Evolutionary conservation across 2,797 vertebrate species (phyloP).

Genomic region (Myripristis jacobus): DNA sequence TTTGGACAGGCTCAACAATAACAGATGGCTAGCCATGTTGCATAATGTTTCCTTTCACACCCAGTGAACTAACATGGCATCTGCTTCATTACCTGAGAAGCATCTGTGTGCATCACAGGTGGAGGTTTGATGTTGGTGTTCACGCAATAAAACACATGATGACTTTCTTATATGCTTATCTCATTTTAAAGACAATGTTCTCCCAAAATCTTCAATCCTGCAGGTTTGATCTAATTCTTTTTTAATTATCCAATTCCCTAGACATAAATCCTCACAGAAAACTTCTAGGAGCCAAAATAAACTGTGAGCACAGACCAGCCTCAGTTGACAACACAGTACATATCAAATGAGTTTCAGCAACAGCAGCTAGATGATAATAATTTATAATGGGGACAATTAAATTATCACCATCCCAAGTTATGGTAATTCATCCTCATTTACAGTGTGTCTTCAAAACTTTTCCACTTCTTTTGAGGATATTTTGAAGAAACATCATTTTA

Average conservation of each 20-base stretch:
- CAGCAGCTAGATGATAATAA: conserved; percentile 13
- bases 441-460: conserved; percentile 1
- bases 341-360: conserved; percentile 9
- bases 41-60: conserved; percentile 60
- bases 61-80: conserved; percentile 55
- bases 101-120: conserved; percentile 31
- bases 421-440: not conserved
- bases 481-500: not conserved
- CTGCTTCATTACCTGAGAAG: conserved; percentile 57
- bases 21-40: conserved; percentile 67
- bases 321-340: not conserved
- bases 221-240: not conserved
- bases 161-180: not conserved
- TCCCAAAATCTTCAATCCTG: not conserved
- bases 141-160: not conserved
- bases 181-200: not conserved
- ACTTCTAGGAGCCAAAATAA: not conserved
- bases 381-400: conserved; percentile 31
- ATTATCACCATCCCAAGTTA: conserved; percentile 19
- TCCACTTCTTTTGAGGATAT: not conserved
- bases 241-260: not conserved
- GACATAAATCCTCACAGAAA: not conserved
- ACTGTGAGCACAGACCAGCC: not conserved
- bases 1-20: conserved; percentile 41
- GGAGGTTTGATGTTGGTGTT: conserved; percentile 19